phyloP scores from a whole-genome alignment of 2,797 vertebrate species.

The Halcyon chelicuti region DNA sequence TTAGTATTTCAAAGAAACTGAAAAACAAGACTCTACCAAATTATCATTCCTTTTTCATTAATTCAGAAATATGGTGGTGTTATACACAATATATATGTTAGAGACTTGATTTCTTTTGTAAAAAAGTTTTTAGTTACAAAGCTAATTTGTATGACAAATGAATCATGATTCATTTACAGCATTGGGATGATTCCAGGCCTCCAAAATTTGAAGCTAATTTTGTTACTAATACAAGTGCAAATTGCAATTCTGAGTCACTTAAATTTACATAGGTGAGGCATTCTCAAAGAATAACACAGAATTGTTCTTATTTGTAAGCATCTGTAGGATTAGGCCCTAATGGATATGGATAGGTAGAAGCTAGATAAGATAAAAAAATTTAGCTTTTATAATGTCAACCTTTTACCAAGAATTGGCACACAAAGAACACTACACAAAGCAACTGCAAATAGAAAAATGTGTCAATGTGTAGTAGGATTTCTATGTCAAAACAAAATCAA shows the following conservation, averaged over 20 bases:
- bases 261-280: not conserved
- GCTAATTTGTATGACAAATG: not conserved
- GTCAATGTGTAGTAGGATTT: constrained; percentile 30
- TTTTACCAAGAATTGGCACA: constrained; percentile 26
- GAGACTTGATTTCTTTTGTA: not conserved
- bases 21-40: not conserved
- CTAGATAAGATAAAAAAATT: not conserved
- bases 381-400: constrained; percentile 21
- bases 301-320: not conserved
- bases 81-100: not conserved
- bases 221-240: not conserved
- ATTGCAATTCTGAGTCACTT: not conserved
- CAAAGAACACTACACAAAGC: not conserved
- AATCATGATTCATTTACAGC: not conserved
- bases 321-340: not conserved
- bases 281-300: not conserved
- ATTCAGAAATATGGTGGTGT: not conserved
- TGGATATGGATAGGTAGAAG: not conserved
- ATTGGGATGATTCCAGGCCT: not conserved
- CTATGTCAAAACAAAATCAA: constrained; percentile 55
- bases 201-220: not conserved
- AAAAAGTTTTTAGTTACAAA: not conserved
- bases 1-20: not conserved
- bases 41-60: not conserved
- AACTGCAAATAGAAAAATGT: constrained; percentile 38